Evolutionary conservation across 2,888 invertebrate genomes (phyloP).

Genomic region (Agonopterix heracliana): DNA sequence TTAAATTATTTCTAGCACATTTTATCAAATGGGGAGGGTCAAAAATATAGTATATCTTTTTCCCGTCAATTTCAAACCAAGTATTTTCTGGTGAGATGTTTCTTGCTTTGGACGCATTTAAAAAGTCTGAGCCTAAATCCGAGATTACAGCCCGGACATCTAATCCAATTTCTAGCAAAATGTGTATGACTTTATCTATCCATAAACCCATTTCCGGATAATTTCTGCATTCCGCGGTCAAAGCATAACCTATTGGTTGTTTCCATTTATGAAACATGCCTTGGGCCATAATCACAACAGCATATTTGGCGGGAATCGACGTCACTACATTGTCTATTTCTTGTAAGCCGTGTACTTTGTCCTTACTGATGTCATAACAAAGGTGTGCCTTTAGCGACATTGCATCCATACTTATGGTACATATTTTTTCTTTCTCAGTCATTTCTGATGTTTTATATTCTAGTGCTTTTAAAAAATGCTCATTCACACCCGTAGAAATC

Average conservation of each 20-base stretch:
- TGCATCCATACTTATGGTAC: slow-evolving; percentile 13
- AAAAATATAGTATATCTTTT: slow-evolving; percentile 23
- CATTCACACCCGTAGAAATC: slow-evolving; percentile 16
- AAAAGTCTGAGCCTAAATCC: slow-evolving; percentile 17
- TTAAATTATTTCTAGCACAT: slow-evolving; percentile 21
- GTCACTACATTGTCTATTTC: slow-evolving; percentile 20
- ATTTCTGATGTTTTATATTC: slow-evolving; percentile 19
- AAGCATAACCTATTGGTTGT: slow-evolving; percentile 20
- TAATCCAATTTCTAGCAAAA: slow-evolving; percentile 21
- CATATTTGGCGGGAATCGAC: slow-evolving; percentile 18
- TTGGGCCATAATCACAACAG: slow-evolving; percentile 21
- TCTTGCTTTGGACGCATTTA: slow-evolving; percentile 9
- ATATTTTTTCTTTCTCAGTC: slow-evolving; percentile 20
- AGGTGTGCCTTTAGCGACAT: slow-evolving; percentile 20
- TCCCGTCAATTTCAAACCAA: background rate
- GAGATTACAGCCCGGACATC: slow-evolving; percentile 19
- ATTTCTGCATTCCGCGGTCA: slow-evolving; percentile 15
- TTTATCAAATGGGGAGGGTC: slow-evolving; percentile 28
- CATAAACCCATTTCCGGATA: slow-evolving; percentile 15
- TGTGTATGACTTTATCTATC: slow-evolving; percentile 22
- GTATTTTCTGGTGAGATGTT: background rate
- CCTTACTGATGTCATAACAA: slow-evolving; percentile 19
- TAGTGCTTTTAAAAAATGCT: slow-evolving; percentile 14
- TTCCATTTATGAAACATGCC: slow-evolving; percentile 22
- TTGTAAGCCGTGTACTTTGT: slow-evolving; percentile 24